A percentile compares a stretch with the other conserved stretches of the same genome.
Conservation (phyloP, 2,113 vertebrate species). For the Smithornis capensis region DNA sequence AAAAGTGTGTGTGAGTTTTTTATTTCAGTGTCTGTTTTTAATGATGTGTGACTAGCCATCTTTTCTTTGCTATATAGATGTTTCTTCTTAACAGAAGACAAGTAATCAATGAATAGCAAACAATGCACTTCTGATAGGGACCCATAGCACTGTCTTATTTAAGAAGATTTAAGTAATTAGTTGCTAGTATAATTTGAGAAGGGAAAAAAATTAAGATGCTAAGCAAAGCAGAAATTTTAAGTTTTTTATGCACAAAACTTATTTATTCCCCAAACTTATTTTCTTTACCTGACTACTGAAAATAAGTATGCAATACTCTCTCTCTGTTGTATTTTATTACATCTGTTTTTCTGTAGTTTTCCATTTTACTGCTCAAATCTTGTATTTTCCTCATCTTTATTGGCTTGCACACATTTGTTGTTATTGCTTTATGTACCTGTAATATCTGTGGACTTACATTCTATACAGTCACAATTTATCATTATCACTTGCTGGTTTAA, state of each 20-base stretch:
- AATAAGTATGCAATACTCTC: neutral
- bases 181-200: neutral
- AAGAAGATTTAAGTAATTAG: neutral
- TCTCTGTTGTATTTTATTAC: neutral
- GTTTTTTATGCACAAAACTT: neutral
- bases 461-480: neutral
- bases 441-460: neutral
- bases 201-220: neutral
- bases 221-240: neutral
- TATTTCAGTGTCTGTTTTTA: neutral
- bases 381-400: conserved; percentile 13
- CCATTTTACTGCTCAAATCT: neutral
- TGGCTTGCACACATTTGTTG: neutral
- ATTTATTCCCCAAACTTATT: neutral
- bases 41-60: neutral
- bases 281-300: neutral
- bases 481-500: neutral
- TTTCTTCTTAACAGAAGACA: neutral
- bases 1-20: neutral
- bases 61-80: neutral
- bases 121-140: neutral
- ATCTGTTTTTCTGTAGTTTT: neutral
- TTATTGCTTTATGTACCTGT: conserved; percentile 26
- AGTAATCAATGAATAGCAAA: neutral
- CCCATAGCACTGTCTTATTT: neutral